phyloP scores from a whole-genome alignment of 1,140 invertebrate genomes.

The Pogonognathellus flavescens region DNA sequence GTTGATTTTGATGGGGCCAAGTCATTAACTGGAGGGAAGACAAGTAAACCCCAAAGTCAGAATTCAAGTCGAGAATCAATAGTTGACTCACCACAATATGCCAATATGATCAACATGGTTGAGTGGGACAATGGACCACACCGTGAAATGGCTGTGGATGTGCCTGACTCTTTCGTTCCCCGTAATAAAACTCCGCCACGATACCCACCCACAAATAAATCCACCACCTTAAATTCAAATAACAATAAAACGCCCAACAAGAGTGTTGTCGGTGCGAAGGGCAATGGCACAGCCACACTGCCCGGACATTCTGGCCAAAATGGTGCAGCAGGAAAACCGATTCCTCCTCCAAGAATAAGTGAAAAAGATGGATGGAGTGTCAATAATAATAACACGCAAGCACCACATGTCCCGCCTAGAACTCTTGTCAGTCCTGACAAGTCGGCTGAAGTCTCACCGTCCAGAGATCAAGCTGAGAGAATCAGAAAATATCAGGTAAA shows the following conservation, averaged over 20 bases:
- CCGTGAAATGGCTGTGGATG: constrained; percentile 98
- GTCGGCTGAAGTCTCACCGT: constrained; percentile 71
- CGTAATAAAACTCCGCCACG: constrained; percentile 91
- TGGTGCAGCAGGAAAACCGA: constrained; percentile 74
- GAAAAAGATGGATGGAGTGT: constrained; percentile 72
- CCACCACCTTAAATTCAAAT: constrained; percentile 65
- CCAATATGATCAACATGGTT: constrained; percentile 69
- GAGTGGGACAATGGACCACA: constrained; percentile 77
- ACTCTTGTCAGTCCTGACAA: constrained; percentile 63
- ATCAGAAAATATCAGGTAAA: constrained; percentile 90
- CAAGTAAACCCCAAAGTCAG: constrained; percentile 59
- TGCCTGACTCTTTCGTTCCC: constrained; percentile 93
- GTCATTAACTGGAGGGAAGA: constrained; percentile 23
- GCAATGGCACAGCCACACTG: constrained; percentile 64
- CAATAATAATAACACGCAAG: constrained; percentile 68
- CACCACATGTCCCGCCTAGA: constrained; percentile 77
- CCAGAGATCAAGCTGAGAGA: constrained; percentile 87
- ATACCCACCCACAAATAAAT: constrained; percentile 82
- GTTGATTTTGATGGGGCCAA: constrained; percentile 55
- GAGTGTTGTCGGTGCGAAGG: constrained; percentile 58
- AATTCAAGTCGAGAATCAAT: constrained; percentile 65
- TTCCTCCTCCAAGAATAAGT: constrained; percentile 81
- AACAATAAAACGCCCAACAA: constrained; percentile 68
- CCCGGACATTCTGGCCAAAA: constrained; percentile 64
- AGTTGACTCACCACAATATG: constrained; percentile 66